Base-by-base conservation (phyloP, 1,140 invertebrate species). In the Drosophila grimshawi region DNA sequence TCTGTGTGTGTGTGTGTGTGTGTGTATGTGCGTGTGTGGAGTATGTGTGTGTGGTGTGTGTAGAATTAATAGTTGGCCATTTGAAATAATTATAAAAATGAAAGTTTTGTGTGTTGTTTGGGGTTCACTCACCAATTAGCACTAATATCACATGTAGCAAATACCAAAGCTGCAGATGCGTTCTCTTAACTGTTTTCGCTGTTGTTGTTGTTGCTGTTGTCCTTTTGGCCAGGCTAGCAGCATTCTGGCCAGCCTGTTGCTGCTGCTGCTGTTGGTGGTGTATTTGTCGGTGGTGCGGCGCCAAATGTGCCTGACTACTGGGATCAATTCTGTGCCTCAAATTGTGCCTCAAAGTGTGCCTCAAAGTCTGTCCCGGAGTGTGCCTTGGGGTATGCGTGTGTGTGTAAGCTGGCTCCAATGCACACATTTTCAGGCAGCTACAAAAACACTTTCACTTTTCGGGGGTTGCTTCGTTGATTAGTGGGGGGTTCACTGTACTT, bases 111-210 rank as follows among this genome's bases (percentile, higher is more conserved):
- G 1, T 19, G 19, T 19, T 19, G 19, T 19, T 45, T n/a, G 45
- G 33, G 35, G 45, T 3, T 10, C 37, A 78, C 80, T 91, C 57
- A 91, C 90, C 90, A 78, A 91, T 91, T 91, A 91, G 85, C 75
- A 91, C 90, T 82, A 91, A 80, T 91, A 91, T 91, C 80, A 91
- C 81, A 90, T 91, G 88, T 64, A 91, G 80, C 53, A 91, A 90
- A 60, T 90, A 81, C 90, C 90, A 91, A 67, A 91, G 66, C 66
- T 91, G 81, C 66, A 89, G 68, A 73, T 77, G 76, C 48, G 67
- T 70, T 66, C 70, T 64, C 56, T 73, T 53, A 39, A n/a, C 64
- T 57, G 64, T 51, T 51, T 53, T 37, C 64, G 57, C 49, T 69
- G 60, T 7, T 66, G 60, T 37, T 71, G 78, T 51, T 60, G 49